Evolutionary conservation across 2,888 invertebrate species (phyloP).

Genomic region (Machimus rusticus): DNA sequence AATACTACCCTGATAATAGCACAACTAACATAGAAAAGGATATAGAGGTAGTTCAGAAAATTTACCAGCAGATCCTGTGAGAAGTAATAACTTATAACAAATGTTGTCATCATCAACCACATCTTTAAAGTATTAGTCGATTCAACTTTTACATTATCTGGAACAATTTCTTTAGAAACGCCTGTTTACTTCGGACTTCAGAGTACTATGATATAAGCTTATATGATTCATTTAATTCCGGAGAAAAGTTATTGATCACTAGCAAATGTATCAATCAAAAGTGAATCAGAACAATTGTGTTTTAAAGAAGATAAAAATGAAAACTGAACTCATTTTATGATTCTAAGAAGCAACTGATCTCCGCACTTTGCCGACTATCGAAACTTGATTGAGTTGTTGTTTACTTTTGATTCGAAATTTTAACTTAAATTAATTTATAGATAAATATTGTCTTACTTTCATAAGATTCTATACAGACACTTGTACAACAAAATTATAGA

Average conservation of each 20-base stretch:
- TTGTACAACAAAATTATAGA: neutral
- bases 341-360: neutral
- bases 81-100: no score
- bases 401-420: neutral
- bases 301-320: neutral
- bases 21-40: no score
- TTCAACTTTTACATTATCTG: no score
- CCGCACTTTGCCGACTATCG: neutral
- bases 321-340: neutral
- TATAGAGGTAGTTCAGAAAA: no score
- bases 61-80: no score
- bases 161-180: no score
- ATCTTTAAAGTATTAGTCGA: no score
- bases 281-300: neutral
- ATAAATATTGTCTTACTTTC: neutral
- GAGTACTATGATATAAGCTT: neutral
- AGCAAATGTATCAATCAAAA: neutral
- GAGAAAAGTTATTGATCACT: neutral
- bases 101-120: no score
- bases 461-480: neutral
- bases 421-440: neutral
- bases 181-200: neutral
- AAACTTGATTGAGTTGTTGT: neutral
- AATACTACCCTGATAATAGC: no score
- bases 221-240: neutral